Evolutionary conservation across 2,888 invertebrate species (phyloP).

Genomic region (Amblyteles armatorius): DNA sequence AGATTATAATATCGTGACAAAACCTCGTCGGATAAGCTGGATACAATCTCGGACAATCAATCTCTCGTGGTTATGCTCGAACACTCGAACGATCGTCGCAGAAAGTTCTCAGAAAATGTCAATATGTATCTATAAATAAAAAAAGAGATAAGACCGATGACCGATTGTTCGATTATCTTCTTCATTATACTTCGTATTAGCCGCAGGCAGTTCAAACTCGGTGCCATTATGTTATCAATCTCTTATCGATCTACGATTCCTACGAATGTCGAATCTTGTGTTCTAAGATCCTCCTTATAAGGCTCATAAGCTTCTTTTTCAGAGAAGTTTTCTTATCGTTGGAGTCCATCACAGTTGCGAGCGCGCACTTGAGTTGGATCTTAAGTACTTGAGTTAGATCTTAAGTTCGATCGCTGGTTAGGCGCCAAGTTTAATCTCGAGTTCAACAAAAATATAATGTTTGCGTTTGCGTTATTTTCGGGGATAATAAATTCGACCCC

Average conservation of each 20-base stretch:
- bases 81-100: not conserved
- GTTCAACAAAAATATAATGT: not conserved
- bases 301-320: too few relatives aligned
- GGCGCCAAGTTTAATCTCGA: too few relatives aligned
- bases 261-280: too few relatives aligned
- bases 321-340: too few relatives aligned
- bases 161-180: conserved; percentile 34
- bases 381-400: too few relatives aligned
- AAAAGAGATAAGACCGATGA: conserved; percentile 47
- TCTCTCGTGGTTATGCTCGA: conserved; percentile 17
- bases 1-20: not conserved
- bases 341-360: too few relatives aligned
- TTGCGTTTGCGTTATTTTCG: not conserved
- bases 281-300: too few relatives aligned
- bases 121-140: conserved; percentile 15
- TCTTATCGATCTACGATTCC: too few relatives aligned
- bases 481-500: not conserved
- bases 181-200: not conserved
- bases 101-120: conserved; percentile 31
- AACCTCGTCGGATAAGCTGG: not conserved
- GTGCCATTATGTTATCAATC: too few relatives aligned
- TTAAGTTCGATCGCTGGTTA: too few relatives aligned
- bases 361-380: too few relatives aligned
- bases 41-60: conserved; percentile 10
- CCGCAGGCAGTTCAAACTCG: not conserved